Evolutionary conservation across 2,888 invertebrate species (phyloP).

Genomic region (Thumatha senex): DNA sequence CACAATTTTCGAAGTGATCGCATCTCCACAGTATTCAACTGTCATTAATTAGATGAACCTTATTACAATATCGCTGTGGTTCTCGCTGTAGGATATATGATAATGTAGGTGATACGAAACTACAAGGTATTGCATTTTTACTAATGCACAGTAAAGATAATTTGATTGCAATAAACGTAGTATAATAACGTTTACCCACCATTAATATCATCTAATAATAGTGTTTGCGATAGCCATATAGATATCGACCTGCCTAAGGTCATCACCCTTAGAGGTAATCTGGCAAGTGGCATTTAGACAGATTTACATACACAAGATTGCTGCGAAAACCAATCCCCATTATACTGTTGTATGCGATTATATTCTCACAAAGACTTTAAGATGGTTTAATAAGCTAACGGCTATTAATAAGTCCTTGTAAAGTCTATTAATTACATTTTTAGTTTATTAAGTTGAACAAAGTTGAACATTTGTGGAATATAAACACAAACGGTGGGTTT

Average conservation of each 20-base stretch:
- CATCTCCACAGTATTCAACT: no score
- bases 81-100: no score
- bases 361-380: background rate
- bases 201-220: slow-evolving; percentile 9
- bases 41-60: no score
- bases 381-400: background rate
- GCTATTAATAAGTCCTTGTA: background rate
- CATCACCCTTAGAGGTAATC: slow-evolving; percentile 51
- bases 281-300: slow-evolving; percentile 59
- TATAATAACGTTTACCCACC: background rate
- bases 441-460: no score
- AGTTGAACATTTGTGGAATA: no score
- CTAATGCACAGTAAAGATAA: background rate
- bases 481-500: no score
- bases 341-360: slow-evolving; percentile 15
- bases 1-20: no score
- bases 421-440: no score
- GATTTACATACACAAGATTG: slow-evolving; percentile 50
- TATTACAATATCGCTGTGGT: no score
- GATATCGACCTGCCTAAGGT: slow-evolving; percentile 32
- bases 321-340: slow-evolving; percentile 36
- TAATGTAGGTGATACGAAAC: no score
- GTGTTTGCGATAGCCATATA: slow-evolving; percentile 22
- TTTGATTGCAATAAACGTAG: background rate
- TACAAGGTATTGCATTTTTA: background rate